Evolutionary conservation across 2,797 vertebrate species (phyloP).

Genomic region (Decapterus maruadsi): DNA sequence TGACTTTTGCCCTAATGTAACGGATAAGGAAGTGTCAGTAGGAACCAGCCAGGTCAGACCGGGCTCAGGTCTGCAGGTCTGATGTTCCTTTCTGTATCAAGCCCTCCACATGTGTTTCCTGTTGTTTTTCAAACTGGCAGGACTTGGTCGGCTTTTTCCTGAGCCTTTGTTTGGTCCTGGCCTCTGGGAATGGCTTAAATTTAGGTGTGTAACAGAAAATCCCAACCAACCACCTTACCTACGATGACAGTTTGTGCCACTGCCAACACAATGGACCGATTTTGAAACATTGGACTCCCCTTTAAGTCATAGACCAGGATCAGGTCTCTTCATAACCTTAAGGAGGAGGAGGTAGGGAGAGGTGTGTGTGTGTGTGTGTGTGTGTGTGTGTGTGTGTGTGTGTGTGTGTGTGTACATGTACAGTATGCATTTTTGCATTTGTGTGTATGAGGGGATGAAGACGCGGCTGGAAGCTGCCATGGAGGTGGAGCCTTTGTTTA

Average conservation of each 20-base stretch:
- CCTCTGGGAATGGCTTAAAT: constrained; percentile 87
- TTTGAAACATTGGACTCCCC: neutral
- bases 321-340: constrained; percentile 17
- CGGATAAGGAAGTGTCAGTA: constrained; percentile 82
- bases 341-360: neutral
- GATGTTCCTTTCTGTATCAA: constrained; percentile 74
- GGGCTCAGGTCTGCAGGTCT: constrained; percentile 60
- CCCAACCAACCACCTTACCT: constrained; percentile 22
- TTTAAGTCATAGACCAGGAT: constrained; percentile 36
- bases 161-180: constrained; percentile 89
- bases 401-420: constrained; percentile 5
- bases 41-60: constrained; percentile 66
- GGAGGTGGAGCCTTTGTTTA: constrained; percentile 75
- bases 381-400: constrained; percentile 36
- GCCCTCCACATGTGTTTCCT: constrained; percentile 93
- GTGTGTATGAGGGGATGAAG: too few relatives aligned
- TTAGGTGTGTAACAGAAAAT: constrained; percentile 77
- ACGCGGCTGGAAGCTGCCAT: constrained; percentile 48
- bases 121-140: constrained; percentile 87
- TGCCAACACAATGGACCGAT: constrained; percentile 55
- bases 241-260: constrained; percentile 59
- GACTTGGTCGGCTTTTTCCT: constrained; percentile 87
- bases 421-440: neutral
- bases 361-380: neutral
- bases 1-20: constrained; percentile 62